A percentile compares a stretch with the other conserved stretches of the same genome.
Conservation (phyloP, 2,888 invertebrate species). For the Nyleta sp. region DNA sequence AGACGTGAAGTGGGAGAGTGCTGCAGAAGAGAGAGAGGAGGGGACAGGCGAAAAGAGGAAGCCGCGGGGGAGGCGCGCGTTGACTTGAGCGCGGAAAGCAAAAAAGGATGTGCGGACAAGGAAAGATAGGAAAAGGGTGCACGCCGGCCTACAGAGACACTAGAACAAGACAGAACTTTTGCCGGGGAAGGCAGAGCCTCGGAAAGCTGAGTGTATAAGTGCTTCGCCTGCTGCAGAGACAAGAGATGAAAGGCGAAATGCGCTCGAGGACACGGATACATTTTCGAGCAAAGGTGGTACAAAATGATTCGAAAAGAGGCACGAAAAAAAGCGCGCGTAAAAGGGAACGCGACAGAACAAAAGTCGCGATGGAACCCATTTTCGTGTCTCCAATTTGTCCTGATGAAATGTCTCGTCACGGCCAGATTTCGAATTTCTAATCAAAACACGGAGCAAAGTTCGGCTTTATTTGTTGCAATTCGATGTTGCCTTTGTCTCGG, state of each 20-base stretch:
- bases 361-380: constrained; percentile 57
- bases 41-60: constrained; percentile 34
- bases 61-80: constrained; percentile 32
- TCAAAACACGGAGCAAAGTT: constrained; percentile 20
- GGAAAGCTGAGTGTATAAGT: constrained; percentile 78
- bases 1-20: constrained; percentile 52
- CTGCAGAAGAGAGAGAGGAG: constrained; percentile 30
- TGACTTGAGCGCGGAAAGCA: constrained; percentile 59
- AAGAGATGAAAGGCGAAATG: constrained; percentile 80
- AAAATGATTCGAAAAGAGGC: constrained; percentile 62
- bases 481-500: neutral
- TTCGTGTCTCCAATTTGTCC: constrained; percentile 52
- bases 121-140: constrained; percentile 64
- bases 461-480: neutral
- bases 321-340: constrained; percentile 55
- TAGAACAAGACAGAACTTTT: constrained; percentile 64
- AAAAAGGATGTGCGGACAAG: constrained; percentile 66
- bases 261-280: constrained; percentile 78
- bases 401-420: constrained; percentile 57
- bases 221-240: constrained; percentile 76
- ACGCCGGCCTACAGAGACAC: constrained; percentile 58
- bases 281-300: constrained; percentile 72
- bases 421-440: constrained; percentile 47
- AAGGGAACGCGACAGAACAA: constrained; percentile 55
- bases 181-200: constrained; percentile 54